A percentile compares a stretch with the other conserved stretches of the same genome.
These are phyloP conservation scores for Denticeps clupeoides DNA, from an alignment of 2,797 vertebrate species.

Conservation along the genomic window DNA sequence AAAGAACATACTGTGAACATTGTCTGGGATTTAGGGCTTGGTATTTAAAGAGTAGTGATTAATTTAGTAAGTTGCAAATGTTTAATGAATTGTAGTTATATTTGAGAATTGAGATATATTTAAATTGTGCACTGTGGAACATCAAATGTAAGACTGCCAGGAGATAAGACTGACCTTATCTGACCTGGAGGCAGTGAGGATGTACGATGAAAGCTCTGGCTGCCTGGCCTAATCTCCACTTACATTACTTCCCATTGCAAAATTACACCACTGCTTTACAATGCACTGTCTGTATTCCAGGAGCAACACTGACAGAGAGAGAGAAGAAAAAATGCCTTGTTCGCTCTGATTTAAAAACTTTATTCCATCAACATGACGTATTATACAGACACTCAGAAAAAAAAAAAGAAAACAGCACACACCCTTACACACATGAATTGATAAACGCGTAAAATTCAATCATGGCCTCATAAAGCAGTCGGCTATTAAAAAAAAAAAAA, in stretches of 20 bases:
- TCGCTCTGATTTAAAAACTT: slow-evolving; percentile 6
- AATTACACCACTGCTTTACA: not conserved
- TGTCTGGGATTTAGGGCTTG: too few relatives aligned
- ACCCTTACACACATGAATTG: slow-evolving; percentile 7
- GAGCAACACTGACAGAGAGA: too few relatives aligned
- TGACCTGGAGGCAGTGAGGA: not conserved
- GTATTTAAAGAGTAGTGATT: too few relatives aligned
- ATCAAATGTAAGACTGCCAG: too few relatives aligned
- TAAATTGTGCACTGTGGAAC: too few relatives aligned
- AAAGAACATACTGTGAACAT: too few relatives aligned
- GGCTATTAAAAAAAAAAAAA: not conserved
- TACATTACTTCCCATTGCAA: not conserved
- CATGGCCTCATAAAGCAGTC: slow-evolving; percentile 1
- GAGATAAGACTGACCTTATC: not conserved
- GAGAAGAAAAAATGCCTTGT: too few relatives aligned
- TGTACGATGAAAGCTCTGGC: not conserved
- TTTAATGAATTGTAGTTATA: too few relatives aligned
- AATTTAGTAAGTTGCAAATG: too few relatives aligned
- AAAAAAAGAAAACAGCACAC: slow-evolving; percentile 8
- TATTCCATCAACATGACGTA: slow-evolving; percentile 6
- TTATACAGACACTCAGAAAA: not conserved
- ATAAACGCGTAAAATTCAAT: slow-evolving; percentile 7
- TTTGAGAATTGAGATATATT: too few relatives aligned
- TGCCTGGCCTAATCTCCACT: not conserved
- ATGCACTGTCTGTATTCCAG: not conserved